Conservation (phyloP, 1,140 invertebrate species). For the Lepidurus arcticus region DNA sequence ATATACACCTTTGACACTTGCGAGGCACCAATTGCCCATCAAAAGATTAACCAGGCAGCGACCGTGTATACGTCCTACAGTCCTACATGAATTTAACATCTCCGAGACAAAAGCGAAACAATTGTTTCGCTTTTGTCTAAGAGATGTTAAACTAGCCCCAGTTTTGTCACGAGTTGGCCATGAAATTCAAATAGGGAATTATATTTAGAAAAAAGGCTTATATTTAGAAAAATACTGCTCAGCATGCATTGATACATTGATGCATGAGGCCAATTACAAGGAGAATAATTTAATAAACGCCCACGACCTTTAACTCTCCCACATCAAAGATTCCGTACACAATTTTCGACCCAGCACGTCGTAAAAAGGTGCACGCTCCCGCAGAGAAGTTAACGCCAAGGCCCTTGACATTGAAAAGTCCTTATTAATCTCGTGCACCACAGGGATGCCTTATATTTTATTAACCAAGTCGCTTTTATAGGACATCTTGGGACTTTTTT, state of each 20-base stretch:
- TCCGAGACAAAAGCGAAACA: too few species aligned
- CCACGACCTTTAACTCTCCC: not conserved
- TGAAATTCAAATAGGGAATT: not conserved
- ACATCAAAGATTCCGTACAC: not conserved
- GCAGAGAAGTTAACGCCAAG: not conserved
- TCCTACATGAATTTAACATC: not conserved
- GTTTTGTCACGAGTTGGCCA: slow-evolving; percentile 17
- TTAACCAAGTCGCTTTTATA: not conserved
- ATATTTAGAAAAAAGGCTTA: too few species aligned
- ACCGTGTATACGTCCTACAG: too few species aligned
- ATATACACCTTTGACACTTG: not conserved
- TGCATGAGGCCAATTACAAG: not conserved
- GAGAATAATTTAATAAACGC: not conserved
- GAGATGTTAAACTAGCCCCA: not conserved
- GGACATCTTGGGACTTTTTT: not conserved
- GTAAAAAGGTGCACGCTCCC: slow-evolving; percentile 3
- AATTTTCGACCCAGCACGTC: not conserved
- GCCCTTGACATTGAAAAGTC: slow-evolving; percentile 5
- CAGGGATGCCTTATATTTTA: not conserved
- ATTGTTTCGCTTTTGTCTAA: not conserved
- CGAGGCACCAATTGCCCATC: not conserved
- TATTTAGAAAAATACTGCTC: not conserved
- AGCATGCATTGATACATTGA: not conserved
- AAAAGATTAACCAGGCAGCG: not conserved
- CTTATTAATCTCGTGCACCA: not conserved